Evolutionary conservation across 2,888 invertebrate species (phyloP).

Genomic region (Tolmerus cingulatus): DNA sequence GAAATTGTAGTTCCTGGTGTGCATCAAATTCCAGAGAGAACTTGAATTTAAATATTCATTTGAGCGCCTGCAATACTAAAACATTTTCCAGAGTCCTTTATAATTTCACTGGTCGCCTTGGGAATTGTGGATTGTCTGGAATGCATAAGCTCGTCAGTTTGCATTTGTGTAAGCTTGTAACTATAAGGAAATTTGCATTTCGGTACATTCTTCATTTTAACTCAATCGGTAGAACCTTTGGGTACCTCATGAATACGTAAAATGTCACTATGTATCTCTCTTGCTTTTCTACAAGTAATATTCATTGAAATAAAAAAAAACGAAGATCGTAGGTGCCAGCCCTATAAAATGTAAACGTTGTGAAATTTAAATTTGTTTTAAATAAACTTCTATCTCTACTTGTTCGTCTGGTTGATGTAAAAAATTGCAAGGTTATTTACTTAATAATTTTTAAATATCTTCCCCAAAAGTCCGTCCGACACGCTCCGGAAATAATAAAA

Average conservation of each 20-base stretch:
- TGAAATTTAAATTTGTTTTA: background rate
- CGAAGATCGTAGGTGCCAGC: background rate
- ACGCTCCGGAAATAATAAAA: background rate
- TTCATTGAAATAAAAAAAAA: constrained; percentile 5
- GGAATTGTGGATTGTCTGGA: constrained; percentile 40
- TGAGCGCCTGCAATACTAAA: constrained; percentile 26
- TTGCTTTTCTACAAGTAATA: constrained; percentile 13
- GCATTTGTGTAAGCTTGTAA: constrained; percentile 39
- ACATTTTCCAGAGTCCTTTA: constrained; percentile 31
- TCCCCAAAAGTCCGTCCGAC: background rate
- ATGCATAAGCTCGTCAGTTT: constrained; percentile 40
- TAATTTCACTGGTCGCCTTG: constrained; percentile 34
- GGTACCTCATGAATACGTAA: constrained; percentile 36
- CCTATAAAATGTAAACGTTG: background rate
- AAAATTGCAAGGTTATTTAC: background rate
- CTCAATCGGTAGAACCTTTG: constrained; percentile 13
- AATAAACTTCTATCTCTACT: background rate
- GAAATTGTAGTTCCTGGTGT: constrained; percentile 16
- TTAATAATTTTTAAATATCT: background rate
- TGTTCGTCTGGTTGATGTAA: background rate
- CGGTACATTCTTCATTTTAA: constrained; percentile 34
- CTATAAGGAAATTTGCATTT: constrained; percentile 39
- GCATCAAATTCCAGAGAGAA: constrained; percentile 29
- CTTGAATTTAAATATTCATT: constrained; percentile 35
- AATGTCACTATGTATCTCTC: constrained; percentile 1